Evolutionary conservation across 2,797 vertebrate genomes (phyloP), one percentile per base, ranked within the genome.

Genomic region (Agapornis canus): DNA sequence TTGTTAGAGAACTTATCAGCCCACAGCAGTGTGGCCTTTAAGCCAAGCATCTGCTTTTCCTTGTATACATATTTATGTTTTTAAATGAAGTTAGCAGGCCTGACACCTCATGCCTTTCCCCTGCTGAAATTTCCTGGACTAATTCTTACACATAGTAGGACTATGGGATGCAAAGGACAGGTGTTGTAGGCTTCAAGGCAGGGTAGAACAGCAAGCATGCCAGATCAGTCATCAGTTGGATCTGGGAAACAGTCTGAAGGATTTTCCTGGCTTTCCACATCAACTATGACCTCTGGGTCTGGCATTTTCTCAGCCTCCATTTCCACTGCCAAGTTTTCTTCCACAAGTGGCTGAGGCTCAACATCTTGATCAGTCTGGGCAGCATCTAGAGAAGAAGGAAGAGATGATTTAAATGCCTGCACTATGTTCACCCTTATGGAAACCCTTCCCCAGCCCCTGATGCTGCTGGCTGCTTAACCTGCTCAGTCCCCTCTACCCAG

Each of bases 171-270:
- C 75, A 93, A 93, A 91, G 51, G 57, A 82, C 5, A 1, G 47
- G 19, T 83, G 59, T 83, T 42, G 14, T 10, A 37, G 75, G 39
- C 60, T 70, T 85, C 51, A 79, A 52, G 65, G 52, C 31, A 43
- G 61, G 27, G 45, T 39, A 8, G 65, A 70, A 57, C 13, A 76
- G 51, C 56, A 78, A 91, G n/a, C 35, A 11, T 3, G 43, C 56
- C 87, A 76, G 60, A 43, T 97, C 91, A 97, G 72, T 94, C 81
- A 78, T 96, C 96, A 79, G 25, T 2, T 56, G 96, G 96, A 75
- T 95, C 94, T 0, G 42, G 94, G 59, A 96, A 95, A 88, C 32
- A 91, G 81, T 96, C 95, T 0, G 95, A 90, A 42, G 81, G 48
- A 10, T 87, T 71, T 73, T 94, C 94, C 61, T 94, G 87, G 52